A percentile compares a stretch with the other conserved stretches of the same genome.
These are phyloP conservation scores for Genyomyrus donnyi DNA, from an alignment of 2,113 vertebrate genomes.

Conservation along the genomic window DNA sequence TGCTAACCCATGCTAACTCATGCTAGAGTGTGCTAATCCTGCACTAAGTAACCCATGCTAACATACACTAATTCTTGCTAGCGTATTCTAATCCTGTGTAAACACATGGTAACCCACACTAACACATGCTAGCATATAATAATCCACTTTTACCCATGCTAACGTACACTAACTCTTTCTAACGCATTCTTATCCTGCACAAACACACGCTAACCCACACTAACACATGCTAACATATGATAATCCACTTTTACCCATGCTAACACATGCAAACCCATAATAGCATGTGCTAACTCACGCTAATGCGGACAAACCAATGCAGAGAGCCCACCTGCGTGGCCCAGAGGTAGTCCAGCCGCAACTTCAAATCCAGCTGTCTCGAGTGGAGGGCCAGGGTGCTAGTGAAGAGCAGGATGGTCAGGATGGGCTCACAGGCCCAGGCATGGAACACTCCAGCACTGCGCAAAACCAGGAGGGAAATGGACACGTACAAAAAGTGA, in stretches of 20 bases:
- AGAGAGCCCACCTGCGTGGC: constrained; percentile 70
- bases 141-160: not conserved
- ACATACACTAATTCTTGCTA: not conserved
- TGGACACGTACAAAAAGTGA: constrained; percentile 19
- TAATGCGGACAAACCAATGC: not conserved
- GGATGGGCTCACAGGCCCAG: constrained; percentile 77
- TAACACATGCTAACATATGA: not conserved
- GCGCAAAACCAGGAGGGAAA: constrained; percentile 20
- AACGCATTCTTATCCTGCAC: not conserved
- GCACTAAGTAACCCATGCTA: not conserved
- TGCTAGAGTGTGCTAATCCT: not conserved
- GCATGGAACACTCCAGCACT: constrained; percentile 74
- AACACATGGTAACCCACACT: not conserved
- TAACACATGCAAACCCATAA: constrained; percentile 18
- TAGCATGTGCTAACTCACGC: not conserved
- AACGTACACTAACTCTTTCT: not conserved
- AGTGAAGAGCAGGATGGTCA: constrained; percentile 83
- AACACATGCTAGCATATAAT: not conserved
- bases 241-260: constrained; percentile 2
- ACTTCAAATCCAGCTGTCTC: constrained; percentile 88
- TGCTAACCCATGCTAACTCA: not conserved
- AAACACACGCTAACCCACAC: not conserved
- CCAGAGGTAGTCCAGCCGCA: constrained; percentile 96
- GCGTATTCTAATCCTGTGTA: not conserved
- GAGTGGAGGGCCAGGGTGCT: constrained; percentile 85